Percentiles rank a stretch among this genome's conserved stretches.
phyloP scores from a whole-genome alignment of 2,888 invertebrate species.

The Rhorus exstirpatorius region DNA sequence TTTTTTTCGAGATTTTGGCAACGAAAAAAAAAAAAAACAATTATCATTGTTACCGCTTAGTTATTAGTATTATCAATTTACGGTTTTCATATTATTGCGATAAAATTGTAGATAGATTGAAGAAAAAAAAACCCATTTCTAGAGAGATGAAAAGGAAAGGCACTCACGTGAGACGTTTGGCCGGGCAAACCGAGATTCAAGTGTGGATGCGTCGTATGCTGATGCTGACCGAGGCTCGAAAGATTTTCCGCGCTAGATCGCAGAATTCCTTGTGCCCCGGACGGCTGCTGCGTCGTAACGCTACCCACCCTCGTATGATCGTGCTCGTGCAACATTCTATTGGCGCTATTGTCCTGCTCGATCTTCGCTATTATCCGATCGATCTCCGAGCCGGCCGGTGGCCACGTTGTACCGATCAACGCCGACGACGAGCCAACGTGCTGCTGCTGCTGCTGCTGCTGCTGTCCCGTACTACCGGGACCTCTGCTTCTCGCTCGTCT shows the following conservation, averaged over 20 bases:
- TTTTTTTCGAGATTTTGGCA: not conserved
- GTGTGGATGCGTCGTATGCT: conserved; percentile 83
- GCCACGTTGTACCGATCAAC: conserved; percentile 86
- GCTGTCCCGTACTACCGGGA: conserved; percentile 73
- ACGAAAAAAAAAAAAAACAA: not conserved
- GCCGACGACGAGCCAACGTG: conserved; percentile 86
- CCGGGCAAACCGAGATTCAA: conserved; percentile 83
- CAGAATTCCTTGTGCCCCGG: conserved; percentile 80
- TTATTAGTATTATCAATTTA: too few species aligned
- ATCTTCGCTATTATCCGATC: conserved; percentile 98
- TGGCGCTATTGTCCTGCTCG: conserved; percentile 89
- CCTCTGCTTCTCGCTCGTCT: conserved; percentile 87
- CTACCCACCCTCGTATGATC: conserved; percentile 92
- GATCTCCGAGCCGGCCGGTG: conserved; percentile 91
- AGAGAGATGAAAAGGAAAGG: not conserved
- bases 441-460: conserved; percentile 72
- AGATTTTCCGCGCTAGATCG: conserved; percentile 85
- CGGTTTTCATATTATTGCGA: too few species aligned
- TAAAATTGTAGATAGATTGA: too few species aligned
- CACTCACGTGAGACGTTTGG: conserved; percentile 82
- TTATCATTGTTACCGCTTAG: too few species aligned
- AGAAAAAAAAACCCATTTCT: not conserved
- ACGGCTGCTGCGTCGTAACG: conserved; percentile 86
- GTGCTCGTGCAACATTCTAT: conserved; percentile 94
- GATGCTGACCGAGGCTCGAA: conserved; percentile 81